Conservation (phyloP, 2,888 invertebrate species). For the Creontiades dilutus region DNA sequence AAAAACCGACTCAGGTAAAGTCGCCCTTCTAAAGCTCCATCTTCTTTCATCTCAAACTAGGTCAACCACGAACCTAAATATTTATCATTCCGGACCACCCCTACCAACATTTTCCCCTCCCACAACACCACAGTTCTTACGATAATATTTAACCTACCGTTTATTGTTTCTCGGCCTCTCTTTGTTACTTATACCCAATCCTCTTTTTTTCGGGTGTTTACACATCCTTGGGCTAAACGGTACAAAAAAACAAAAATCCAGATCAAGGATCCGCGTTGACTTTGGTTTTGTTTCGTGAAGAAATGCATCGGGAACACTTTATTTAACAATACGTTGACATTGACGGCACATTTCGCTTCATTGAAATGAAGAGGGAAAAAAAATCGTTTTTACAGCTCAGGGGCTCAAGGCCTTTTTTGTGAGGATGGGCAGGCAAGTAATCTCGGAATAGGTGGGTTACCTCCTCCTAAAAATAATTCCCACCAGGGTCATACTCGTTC, state of each 20-base stretch:
- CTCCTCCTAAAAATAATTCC: slow-evolving; percentile 10
- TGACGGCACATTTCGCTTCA: background rate
- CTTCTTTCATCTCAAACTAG: background rate
- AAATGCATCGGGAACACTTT: background rate
- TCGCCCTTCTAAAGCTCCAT: no score
- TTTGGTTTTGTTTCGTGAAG: background rate
- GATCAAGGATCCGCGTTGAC: slow-evolving; percentile 5
- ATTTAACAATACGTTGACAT: background rate
- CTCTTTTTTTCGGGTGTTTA: background rate
- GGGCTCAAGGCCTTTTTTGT: slow-evolving; percentile 16
- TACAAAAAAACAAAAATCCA: background rate
- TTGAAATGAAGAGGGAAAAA: background rate
- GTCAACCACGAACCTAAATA: slow-evolving; percentile 13
- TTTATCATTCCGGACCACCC: background rate
- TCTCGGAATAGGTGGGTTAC: slow-evolving; percentile 22
- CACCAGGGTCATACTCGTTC: slow-evolving; percentile 8
- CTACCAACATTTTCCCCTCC: background rate
- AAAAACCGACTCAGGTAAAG: background rate
- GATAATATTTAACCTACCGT: background rate
- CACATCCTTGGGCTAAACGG: background rate
- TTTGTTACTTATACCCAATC: background rate
- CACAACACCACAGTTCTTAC: background rate
- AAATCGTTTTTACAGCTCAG: background rate
- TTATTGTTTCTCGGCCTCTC: background rate
- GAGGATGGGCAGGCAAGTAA: slow-evolving; percentile 2